Percentiles rank a stretch among this genome's conserved stretches.
Conservation (phyloP, 1,140 invertebrate genomes). For the Aphidius ervi region DNA sequence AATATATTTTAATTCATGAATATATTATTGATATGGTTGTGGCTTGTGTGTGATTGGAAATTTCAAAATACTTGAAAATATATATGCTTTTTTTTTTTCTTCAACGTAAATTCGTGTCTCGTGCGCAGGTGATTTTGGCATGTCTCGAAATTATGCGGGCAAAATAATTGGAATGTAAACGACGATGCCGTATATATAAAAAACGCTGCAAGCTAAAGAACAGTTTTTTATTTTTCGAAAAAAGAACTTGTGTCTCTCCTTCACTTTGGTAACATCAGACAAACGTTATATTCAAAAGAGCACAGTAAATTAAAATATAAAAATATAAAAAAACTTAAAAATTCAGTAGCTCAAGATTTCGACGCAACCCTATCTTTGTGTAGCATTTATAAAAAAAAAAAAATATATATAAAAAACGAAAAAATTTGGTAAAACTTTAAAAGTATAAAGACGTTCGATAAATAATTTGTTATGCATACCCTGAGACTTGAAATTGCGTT, state of each 20-base stretch:
- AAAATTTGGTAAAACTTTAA: constrained; percentile 15
- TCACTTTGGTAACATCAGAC: background rate
- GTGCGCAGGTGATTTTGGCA: no score
- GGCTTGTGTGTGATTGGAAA: no score
- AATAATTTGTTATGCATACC: constrained; percentile 50
- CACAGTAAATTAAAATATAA: background rate
- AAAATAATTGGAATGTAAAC: constrained; percentile 48
- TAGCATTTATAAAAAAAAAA: background rate
- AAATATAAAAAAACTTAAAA: no score
- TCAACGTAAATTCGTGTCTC: no score
- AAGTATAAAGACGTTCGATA: constrained; percentile 40
- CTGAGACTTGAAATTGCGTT: constrained; percentile 48
- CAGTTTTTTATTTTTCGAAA: constrained; percentile 4
- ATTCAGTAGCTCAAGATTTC: no score
- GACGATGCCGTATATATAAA: constrained; percentile 23
- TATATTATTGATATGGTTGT: no score
- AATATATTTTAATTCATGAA: no score
- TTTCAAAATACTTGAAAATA: no score
- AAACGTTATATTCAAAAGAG: constrained; percentile 4
- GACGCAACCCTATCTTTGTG: background rate
- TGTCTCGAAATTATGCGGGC: constrained; percentile 36
- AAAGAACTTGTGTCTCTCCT: constrained; percentile 11
- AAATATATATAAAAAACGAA: background rate
- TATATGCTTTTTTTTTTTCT: no score
- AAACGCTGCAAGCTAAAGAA: constrained; percentile 28